Evolutionary conservation across 2,888 invertebrate genomes (phyloP), one percentile per base, ranked within the genome.

Genomic region (Tetranychus piercei): DNA sequence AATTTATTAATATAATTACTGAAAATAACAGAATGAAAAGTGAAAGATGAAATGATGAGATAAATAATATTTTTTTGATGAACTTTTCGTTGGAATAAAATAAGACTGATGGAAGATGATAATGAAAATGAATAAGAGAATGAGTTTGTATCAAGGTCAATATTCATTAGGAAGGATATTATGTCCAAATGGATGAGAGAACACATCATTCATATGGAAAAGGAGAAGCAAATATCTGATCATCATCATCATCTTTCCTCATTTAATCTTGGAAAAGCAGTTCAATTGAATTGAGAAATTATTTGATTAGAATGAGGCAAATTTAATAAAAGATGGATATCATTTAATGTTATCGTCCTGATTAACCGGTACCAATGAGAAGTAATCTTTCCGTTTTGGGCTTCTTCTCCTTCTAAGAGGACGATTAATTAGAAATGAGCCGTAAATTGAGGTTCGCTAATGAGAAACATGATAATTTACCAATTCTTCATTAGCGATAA

Each of bases 71-170:
- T 34, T 34, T 34, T 34, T 4, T 55, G 55, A 55, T 55, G 55
- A 55, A 15, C 55, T 55, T 55, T 55, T 55, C 45, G 9, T 7
- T 7, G 6, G 55, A 55, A 55, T n/a, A 55, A 55, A 55, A 15
- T 0, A 15, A 55, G 9, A 45, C 55, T 15, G 15, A 55, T 55
- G 6, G 15, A 55, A 55, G 55, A 6, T 55, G 67, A 67, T n/a
- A 67, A n/a, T 18, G 67, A 67, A n/a, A 67, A n/a, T 18, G 67
- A 67, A n/a, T 18, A n/a, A 67, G 67, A 67, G 67, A 67, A n/a
- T 18, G 23, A 69, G 1, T 11, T 69, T 23, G 18, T 23, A 69
- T 69, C 22, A 69, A 20, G 34, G 69, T 23, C 34, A 69, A 69
- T 69, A 55, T 55, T 55, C 55, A 55, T 55, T 55, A 55, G 55